phyloP scores from a whole-genome alignment of 2,888 invertebrate genomes.

The Carpatolechia fugitivella region DNA sequence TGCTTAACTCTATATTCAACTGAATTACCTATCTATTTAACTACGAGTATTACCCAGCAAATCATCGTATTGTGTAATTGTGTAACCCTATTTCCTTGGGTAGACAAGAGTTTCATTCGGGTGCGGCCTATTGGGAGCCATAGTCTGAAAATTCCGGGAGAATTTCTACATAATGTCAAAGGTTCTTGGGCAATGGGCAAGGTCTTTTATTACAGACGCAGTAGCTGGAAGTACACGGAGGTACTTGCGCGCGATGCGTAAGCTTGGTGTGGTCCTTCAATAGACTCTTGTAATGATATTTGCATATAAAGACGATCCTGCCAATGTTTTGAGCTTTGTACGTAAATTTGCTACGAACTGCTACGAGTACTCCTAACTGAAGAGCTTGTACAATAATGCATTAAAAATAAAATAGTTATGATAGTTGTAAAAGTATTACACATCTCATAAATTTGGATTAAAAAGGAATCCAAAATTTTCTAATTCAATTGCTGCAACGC shows the following conservation, averaged over 20 bases:
- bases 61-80: conserved; percentile 34
- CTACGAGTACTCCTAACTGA: conserved; percentile 36
- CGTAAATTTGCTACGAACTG: conserved; percentile 57
- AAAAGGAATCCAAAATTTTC: conserved; percentile 25
- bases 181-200: conserved; percentile 39
- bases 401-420: conserved; percentile 18
- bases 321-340: conserved; percentile 57
- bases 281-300: conserved; percentile 66
- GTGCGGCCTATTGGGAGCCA: conserved; percentile 30
- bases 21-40: conserved; percentile 52
- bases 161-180: conserved; percentile 41
- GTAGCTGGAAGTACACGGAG: conserved; percentile 31
- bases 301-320: conserved; percentile 65
- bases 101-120: conserved; percentile 24
- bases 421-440: conserved; percentile 2
- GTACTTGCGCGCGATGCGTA: conserved; percentile 45
- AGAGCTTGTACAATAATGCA: conserved; percentile 24
- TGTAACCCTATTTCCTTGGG: conserved; percentile 28
- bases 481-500: conserved; percentile 48
- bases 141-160: conserved; percentile 31
- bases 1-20: conserved; percentile 58
- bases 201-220: conserved; percentile 47
- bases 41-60: conserved; percentile 44
- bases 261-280: conserved; percentile 59
- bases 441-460: conserved; percentile 8